Base-by-base conservation (phyloP, 2,888 invertebrate species). In the Homarus gammarus region DNA sequence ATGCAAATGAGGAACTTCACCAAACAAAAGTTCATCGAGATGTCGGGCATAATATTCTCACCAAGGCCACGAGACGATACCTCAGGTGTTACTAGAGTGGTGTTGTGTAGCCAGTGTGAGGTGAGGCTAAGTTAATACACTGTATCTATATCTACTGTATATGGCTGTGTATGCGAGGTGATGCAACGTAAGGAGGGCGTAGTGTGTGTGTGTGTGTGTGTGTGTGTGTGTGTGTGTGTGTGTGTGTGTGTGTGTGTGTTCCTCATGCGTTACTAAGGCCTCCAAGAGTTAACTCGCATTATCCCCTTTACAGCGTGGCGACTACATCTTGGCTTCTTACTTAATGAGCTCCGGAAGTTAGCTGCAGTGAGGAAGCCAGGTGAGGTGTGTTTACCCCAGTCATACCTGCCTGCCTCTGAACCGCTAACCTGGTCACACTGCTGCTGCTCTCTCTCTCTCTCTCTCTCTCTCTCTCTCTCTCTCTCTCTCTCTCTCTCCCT, bases 1-100 rank as follows among this genome's bases (percentile, higher is more conserved):
- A 64, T 64, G n/a, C 12, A 27, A 64, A 64, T 64, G 64, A 64
- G 64, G 27, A 64, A 64, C 64, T 64, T 64, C n/a, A 22, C 64
- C 6, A 64, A 27, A 6, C 5, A 27, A 27, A 64, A 27, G 8
- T 27, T 64, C 64, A 64, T 64, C 27, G 12, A 12, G 1, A 0
- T 5, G 22, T 5, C 22, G 3, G 22, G 22, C 5, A 18, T 18
- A 56, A 56, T 56, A 18, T 22, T 3, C 12, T 56, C 56, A 56
- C 56, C 3, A 18, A 22, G n/a, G n/a, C n/a, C n/a, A n/a, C n/a
- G n/a, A n/a, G n/a, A n/a, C n/a, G n/a, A n/a, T n/a, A n/a, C n/a
- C n/a, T n/a, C n/a, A n/a, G n/a, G n/a, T n/a, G n/a, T n/a, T n/a
- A n/a, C n/a, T n/a, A n/a, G n/a, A n/a, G n/a, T n/a, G n/a, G n/a